phyloP scores from a whole-genome alignment of 2,797 vertebrate species.

The Dromococcyx pavoninus region DNA sequence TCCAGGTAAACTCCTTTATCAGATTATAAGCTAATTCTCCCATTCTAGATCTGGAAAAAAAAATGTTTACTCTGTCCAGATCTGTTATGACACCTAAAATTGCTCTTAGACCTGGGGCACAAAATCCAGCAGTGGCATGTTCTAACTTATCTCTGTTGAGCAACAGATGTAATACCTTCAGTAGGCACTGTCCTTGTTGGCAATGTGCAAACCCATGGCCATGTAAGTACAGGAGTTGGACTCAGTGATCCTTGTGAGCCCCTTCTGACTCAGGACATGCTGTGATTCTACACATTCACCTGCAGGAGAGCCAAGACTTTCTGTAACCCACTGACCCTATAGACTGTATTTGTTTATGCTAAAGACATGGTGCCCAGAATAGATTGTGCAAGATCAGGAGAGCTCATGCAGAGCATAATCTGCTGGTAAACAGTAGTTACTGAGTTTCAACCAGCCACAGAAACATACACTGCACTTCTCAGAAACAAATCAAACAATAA shows the following conservation, averaged over 20 bases:
- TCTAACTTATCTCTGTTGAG: not conserved
- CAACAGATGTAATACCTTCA: not conserved
- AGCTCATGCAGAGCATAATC: not conserved
- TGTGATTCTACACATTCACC: too few species aligned
- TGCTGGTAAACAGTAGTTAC: not conserved
- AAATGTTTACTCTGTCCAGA: not conserved
- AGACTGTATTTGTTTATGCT: not conserved
- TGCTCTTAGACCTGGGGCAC: not conserved
- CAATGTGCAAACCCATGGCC: not conserved
- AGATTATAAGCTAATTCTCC: not conserved
- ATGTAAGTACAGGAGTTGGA: too few species aligned
- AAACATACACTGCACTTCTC: not conserved
- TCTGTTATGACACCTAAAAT: not conserved
- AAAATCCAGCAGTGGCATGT: not conserved
- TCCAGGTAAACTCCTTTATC: not conserved
- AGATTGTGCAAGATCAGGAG: not conserved
- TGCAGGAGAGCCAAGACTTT: not conserved
- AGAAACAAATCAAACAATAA: not conserved
- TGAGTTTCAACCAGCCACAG: not conserved
- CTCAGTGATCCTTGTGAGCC: too few species aligned
- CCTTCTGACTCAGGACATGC: too few species aligned
- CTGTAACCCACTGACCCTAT: not conserved
- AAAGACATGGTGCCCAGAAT: not conserved
- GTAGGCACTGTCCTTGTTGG: not conserved
- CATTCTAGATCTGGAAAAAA: not conserved